Percentiles rank a stretch among this genome's conserved stretches.
Conservation (phyloP, 2,113 vertebrate species). For the Serinus canaria region DNA sequence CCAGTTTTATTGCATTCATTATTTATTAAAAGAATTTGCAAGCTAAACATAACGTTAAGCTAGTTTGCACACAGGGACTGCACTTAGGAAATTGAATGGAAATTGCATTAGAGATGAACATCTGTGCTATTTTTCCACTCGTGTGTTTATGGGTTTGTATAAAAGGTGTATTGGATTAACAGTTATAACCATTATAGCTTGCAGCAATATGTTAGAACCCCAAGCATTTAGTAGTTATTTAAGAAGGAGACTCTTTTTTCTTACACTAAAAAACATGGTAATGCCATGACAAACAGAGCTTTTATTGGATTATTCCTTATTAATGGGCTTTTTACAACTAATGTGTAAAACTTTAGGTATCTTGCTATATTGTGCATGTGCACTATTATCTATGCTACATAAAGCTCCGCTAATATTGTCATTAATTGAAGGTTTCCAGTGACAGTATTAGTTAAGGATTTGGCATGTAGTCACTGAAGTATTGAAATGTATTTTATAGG, state of each 20-base stretch:
- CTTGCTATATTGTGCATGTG: neutral
- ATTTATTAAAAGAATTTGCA: conserved; percentile 95
- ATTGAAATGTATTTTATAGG: neutral
- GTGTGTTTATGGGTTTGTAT: conserved; percentile 82
- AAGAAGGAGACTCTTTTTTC: conserved; percentile 45
- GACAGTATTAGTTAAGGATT: conserved; percentile 3
- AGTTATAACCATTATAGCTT: conserved; percentile 78
- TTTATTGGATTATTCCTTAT: conserved; percentile 48
- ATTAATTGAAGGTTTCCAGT: conserved; percentile 25
- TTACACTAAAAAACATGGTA: conserved; percentile 12
- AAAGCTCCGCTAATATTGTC: conserved; percentile 7
- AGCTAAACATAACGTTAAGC: conserved; percentile 91
- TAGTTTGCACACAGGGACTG: conserved; percentile 87
- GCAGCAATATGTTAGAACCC: conserved; percentile 68
- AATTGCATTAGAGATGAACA: conserved; percentile 92
- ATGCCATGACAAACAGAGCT: conserved; percentile 4
- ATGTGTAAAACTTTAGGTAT: neutral
- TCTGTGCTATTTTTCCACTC: conserved; percentile 86
- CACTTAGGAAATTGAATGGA: conserved; percentile 93
- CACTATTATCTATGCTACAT: neutral
- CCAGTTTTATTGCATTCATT: conserved; percentile 91
- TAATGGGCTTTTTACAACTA: conserved; percentile 23
- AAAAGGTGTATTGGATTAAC: conserved; percentile 87
- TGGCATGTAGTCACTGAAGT: neutral
- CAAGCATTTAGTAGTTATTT: conserved; percentile 62